Evolutionary conservation across 2,113 vertebrate genomes (phyloP).

Genomic region (Sylvietta virens): DNA sequence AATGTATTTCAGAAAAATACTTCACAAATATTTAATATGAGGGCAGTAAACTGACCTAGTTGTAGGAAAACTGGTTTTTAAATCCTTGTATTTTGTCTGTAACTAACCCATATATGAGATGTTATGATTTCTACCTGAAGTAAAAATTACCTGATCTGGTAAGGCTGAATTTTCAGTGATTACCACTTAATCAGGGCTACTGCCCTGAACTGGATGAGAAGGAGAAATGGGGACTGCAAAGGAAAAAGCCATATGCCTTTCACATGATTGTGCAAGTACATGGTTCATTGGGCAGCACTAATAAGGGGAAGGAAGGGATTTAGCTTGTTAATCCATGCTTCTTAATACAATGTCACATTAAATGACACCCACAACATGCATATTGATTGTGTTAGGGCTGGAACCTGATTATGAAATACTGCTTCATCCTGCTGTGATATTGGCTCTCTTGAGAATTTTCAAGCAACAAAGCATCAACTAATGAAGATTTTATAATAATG

Average conservation of each 20-base stretch:
- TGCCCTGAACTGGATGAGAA: background rate
- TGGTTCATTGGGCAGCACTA: conserved; percentile 22
- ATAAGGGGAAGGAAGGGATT: conserved; percentile 55
- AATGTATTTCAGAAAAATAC: background rate
- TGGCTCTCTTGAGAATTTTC: background rate
- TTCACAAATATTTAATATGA: background rate
- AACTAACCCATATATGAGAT: background rate
- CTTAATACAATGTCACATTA: conserved; percentile 27
- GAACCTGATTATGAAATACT: background rate
- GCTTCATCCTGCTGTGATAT: background rate
- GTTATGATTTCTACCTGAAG: background rate
- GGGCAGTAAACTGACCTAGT: background rate
- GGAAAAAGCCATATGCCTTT: background rate
- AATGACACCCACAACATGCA: conserved; percentile 6
- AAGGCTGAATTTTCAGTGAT: background rate
- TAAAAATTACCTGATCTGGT: background rate
- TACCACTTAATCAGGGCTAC: background rate
- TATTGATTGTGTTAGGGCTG: background rate
- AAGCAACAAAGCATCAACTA: background rate
- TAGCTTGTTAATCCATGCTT: conserved; percentile 38
- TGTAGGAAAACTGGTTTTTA: background rate
- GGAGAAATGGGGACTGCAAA: background rate
- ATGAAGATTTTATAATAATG: background rate
- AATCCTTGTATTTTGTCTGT: background rate
- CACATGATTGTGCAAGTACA: background rate